Evolutionary conservation across 2,888 invertebrate genomes (phyloP).

Genomic region (Ophraella communa): DNA sequence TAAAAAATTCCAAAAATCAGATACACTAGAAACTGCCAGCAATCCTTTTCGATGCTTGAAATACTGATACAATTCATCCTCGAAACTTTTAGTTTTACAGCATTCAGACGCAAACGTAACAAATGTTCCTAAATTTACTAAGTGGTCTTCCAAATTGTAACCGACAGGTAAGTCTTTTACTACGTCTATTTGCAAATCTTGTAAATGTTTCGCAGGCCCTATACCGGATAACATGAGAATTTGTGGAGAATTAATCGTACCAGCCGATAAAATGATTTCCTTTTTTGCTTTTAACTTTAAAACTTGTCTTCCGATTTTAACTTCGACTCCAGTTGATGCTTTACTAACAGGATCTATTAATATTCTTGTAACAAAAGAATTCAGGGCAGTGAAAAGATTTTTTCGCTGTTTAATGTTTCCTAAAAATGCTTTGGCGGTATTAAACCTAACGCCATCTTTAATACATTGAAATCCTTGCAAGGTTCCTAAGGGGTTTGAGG

Average conservation of each 20-base stretch:
- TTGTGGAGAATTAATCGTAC: conserved; percentile 72
- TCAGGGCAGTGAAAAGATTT: conserved; percentile 68
- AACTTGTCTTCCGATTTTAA: conserved; percentile 52
- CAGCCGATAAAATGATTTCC: conserved; percentile 71
- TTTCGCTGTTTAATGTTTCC: conserved; percentile 60
- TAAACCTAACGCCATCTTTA: conserved; percentile 57
- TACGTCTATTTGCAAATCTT: conserved; percentile 58
- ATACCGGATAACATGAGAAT: conserved; percentile 75
- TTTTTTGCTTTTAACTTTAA: conserved; percentile 59
- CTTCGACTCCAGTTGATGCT: conserved; percentile 60
- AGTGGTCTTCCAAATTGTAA: conserved; percentile 65
- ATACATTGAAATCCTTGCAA: conserved; percentile 46
- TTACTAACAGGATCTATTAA: conserved; percentile 59
- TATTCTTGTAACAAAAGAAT: conserved; percentile 65
- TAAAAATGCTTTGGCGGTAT: conserved; percentile 76
- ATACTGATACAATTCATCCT: conserved; percentile 60
- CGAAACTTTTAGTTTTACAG: conserved; percentile 46
- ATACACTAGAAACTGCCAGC: conserved; percentile 56
- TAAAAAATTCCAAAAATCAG: conserved; percentile 61
- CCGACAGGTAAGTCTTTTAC: conserved; percentile 63
- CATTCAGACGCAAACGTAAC: conserved; percentile 45
- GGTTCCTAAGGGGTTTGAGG: conserved; percentile 48
- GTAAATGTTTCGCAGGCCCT: conserved; percentile 63
- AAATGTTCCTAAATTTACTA: conserved; percentile 38
- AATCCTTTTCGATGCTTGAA: conserved; percentile 62